Evolutionary conservation across 2,797 vertebrate species (phyloP), one percentile per base, ranked within the genome.

Genomic region (Chloroceryle inda): DNA sequence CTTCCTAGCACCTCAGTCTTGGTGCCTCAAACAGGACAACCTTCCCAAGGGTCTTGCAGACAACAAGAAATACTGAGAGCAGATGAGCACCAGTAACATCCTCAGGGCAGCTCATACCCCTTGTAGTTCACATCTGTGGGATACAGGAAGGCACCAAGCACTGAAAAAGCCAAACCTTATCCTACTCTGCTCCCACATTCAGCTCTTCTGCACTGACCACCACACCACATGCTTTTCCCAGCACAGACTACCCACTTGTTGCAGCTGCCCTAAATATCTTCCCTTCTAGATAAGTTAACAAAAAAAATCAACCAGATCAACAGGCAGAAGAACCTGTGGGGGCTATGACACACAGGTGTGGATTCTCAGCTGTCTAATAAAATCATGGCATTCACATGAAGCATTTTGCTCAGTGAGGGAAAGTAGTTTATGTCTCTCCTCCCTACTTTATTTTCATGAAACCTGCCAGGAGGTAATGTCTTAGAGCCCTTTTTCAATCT

Each of bases 221-320:
- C 42, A 13, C 13, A 9, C 4, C 53, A 5, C 0, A 0, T 6
- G 3, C 27, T 53, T 47, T 35, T 42, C 19, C 10, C 50, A 76
- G 18, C 47, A 47, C 0, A 27, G 6, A 20, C 2, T 13, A 4
- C 3, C 4, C 0, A 0, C 17, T 83, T 52, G 11, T 21, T 53
- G 74, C 52, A 77, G 24, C 22, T 63, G 27, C 29, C 21, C 9
- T 40, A 63, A 77, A 47, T 31, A 69, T 13, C 13, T 78, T 84
- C 44, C 42, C 18, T 63, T 58, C 38, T n/a, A 63, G 7, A 27
- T 12, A 20, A 50, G 16, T 66, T 62, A 35, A 18, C 80, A 58
- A 61, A 7, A 44, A 31, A 6, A 29, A 21, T 21, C 35, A 44
- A 35, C 3, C 35, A 5, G 31, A 4, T 29, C 52, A 53, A 4